Evolutionary conservation across 1,140 invertebrate genomes (phyloP).

Genomic region (Cyclina sinensis): DNA sequence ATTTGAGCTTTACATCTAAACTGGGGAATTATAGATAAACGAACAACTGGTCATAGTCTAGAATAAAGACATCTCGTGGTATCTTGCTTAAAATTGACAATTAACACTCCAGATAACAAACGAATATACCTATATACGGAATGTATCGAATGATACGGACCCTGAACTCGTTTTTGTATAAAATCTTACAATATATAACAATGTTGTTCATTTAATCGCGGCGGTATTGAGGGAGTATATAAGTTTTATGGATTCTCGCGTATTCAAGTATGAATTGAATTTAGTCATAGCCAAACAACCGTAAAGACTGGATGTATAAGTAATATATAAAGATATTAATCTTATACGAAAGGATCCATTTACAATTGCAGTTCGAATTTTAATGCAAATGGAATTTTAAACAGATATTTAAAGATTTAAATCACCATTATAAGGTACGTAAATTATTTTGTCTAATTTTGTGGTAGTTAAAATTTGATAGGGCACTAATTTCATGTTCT

Average conservation of each 20-base stretch:
- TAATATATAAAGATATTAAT: constrained; percentile 25
- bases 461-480: too few species aligned
- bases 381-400: neutral
- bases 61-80: neutral
- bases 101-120: constrained; percentile 13
- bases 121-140: neutral
- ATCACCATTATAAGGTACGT: constrained; percentile 10
- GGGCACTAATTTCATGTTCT: too few species aligned
- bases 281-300: constrained; percentile 26
- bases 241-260: constrained; percentile 1
- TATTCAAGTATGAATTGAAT: constrained; percentile 34
- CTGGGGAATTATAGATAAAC: neutral
- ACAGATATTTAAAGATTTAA: neutral
- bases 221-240: constrained; percentile 16
- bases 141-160: constrained; percentile 17
- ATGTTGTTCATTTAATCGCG: constrained; percentile 19
- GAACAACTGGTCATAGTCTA: neutral
- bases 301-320: constrained; percentile 22
- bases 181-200: constrained; percentile 13
- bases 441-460: neutral
- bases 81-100: neutral
- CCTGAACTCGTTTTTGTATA: neutral
- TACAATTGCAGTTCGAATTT: neutral
- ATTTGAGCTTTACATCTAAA: neutral
- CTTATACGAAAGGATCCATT: constrained; percentile 14